Conservation (phyloP, 2,888 invertebrate genomes). For the Papilio elwesi region DNA sequence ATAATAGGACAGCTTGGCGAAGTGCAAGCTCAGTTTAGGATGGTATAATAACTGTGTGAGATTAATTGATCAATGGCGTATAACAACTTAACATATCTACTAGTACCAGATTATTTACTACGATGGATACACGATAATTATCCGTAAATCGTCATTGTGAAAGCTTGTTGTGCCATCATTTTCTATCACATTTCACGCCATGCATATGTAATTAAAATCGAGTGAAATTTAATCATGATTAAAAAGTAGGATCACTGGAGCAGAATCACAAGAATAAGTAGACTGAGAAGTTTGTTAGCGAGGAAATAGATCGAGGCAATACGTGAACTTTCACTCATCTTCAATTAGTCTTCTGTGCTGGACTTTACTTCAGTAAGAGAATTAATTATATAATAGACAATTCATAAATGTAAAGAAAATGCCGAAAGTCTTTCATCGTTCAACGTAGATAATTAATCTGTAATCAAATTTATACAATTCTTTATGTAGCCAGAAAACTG, state of each 20-base stretch:
- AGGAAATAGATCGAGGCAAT: slow-evolving; percentile 72
- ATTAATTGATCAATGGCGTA: too few relatives aligned
- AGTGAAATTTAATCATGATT: slow-evolving; percentile 76
- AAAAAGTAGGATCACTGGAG: slow-evolving; percentile 71
- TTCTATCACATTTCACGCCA: slow-evolving; percentile 68
- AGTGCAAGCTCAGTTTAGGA: too few relatives aligned
- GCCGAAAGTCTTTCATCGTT: too few relatives aligned
- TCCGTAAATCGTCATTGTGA: background rate
- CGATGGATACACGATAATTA: slow-evolving; percentile 5
- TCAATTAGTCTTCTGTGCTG: slow-evolving; percentile 38
- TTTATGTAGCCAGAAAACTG: slow-evolving; percentile 3
- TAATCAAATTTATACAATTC: background rate
- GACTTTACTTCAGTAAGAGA: background rate
- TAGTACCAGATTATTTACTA: background rate
- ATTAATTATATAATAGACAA: background rate
- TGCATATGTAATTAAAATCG: slow-evolving; percentile 68
- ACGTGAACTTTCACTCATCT: slow-evolving; percentile 63
- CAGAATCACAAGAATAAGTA: slow-evolving; percentile 75
- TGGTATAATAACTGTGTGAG: too few relatives aligned
- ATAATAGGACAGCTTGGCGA: too few relatives aligned
- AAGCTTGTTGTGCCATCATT: slow-evolving; percentile 41
- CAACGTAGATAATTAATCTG: too few relatives aligned
- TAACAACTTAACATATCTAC: background rate
- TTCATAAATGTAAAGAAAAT: background rate
- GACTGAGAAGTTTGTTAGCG: slow-evolving; percentile 71